A percentile compares a stretch with the other conserved stretches of the same genome.
phyloP scores from a whole-genome alignment of 2,113 vertebrate species.

The Nothobranchius furzeri region DNA sequence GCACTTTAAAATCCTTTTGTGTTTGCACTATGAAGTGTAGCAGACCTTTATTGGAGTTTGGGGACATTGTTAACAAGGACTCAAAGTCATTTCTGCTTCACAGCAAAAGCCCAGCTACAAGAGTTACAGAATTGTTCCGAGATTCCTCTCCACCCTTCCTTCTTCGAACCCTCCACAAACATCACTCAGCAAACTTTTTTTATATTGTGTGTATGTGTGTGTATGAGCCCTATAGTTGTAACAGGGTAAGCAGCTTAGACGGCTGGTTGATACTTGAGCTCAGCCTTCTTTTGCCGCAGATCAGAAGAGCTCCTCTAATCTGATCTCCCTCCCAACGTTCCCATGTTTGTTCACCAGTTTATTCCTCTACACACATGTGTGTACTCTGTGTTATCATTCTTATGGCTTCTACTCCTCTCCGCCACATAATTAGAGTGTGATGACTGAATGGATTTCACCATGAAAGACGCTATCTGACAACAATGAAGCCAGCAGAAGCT shows the following conservation, averaged over 20 bases:
- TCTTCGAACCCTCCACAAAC: constrained; percentile 16
- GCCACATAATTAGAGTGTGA: constrained; percentile 56
- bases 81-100: constrained; percentile 58
- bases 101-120: constrained; percentile 61
- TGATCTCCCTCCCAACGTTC: constrained; percentile 74
- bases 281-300: constrained; percentile 71
- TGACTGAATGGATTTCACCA: constrained; percentile 43
- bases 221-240: constrained; percentile 53
- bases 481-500: constrained; percentile 56
- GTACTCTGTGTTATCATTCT: constrained; percentile 39
- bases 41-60: constrained; percentile 41
- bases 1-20: constrained; percentile 26
- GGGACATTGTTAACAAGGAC: constrained; percentile 58
- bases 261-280: constrained; percentile 75
- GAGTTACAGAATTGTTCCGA: constrained; percentile 45
- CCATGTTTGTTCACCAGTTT: constrained; percentile 61
- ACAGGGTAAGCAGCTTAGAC: constrained; percentile 75
- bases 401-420: constrained; percentile 43
- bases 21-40: constrained; percentile 14
- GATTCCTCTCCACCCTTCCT: constrained; percentile 36
- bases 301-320: constrained; percentile 77
- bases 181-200: constrained; percentile 47
- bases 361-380: constrained; percentile 38
- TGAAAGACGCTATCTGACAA: constrained; percentile 62
- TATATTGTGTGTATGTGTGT: constrained; percentile 30